Base-by-base conservation (phyloP, 2,797 vertebrate species). In the Catamblyrhynchus diadema region DNA sequence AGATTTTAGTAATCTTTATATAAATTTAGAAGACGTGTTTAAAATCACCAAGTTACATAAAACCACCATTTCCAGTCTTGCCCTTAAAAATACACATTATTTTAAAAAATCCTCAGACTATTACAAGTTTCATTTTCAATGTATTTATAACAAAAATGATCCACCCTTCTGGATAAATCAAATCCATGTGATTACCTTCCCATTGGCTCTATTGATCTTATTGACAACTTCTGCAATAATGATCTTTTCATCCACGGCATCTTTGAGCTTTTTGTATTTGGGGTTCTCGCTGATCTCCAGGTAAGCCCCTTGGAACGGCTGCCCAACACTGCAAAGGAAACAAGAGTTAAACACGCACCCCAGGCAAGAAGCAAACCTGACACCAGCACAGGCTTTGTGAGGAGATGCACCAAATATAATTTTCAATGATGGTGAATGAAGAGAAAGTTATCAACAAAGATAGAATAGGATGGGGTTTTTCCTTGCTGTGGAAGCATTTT, bases 161-260 rank as follows among this genome's bases (percentile, higher is more conserved):
- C 42, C 45, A 21, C 20, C 8, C 22, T 51, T 69, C 33, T 47
- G 30, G 23, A 53, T 24, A 62, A 82, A 86, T 32, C 53, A 69
- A 48, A 20, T 59, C 27, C 23, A 71, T 95, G 96, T 71, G 9
- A 48, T 96, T 96, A 99, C 99, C 98, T 99, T 99, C 90, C 99
- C 99, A 30, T 99, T 99, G 79, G 99, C 99, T 95, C 99, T 98
- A 90, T 99, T 99, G 74, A 99, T 99, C 98, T 99, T 99, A 97
- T 99, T 99, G 87, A 99, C 99, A 87, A 99, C 98, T 91, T 99
- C 99, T 10, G 99, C 99, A 94, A 99, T 98, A 85, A 99, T 98
- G 57, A 99, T 98, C 97, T 99, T 99, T 83, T 99, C 99, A 57
- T 99, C 99, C 93, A 99, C 96, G 0, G 98, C 97, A 64, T 98